These are phyloP conservation scores for Torymus texanus DNA, from an alignment of 2,888 invertebrate species.

Conservation along the genomic window DNA sequence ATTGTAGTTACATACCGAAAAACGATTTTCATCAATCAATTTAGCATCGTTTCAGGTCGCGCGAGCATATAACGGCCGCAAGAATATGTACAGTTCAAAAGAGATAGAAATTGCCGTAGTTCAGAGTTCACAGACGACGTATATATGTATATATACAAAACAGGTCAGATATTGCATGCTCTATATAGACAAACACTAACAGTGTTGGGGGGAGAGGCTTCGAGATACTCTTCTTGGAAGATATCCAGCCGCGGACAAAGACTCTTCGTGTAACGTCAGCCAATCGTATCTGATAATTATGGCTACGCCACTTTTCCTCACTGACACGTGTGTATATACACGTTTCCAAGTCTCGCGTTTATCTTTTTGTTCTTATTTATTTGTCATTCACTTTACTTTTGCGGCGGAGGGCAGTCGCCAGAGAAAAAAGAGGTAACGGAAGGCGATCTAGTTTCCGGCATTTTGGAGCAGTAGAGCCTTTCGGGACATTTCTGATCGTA, in stretches of 20 bases:
- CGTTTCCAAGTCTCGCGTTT: background rate
- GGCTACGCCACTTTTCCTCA: background rate
- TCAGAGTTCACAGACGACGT: conserved; percentile 61
- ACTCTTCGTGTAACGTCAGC: background rate
- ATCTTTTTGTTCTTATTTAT: background rate
- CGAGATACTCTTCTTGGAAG: conserved; percentile 51
- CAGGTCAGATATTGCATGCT: conserved; percentile 67
- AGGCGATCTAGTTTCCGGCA: background rate
- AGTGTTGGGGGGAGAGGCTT: conserved; percentile 55
- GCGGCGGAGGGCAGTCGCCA: background rate
- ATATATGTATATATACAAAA: conserved; percentile 57
- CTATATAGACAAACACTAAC: conserved; percentile 66
- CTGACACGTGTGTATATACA: background rate
- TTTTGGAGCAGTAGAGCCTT: too few species aligned
- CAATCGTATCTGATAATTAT: conserved; percentile 10
- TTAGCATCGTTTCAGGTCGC: conserved; percentile 14
- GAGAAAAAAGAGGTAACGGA: background rate
- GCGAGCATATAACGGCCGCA: conserved; percentile 30
- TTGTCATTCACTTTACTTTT: conserved; percentile 47
- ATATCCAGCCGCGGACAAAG: conserved; percentile 41
- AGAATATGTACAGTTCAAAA: conserved; percentile 23
- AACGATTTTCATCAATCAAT: conserved; percentile 38
- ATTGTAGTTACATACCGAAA: background rate
- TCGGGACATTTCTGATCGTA: too few species aligned
- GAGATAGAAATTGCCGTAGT: conserved; percentile 60